phyloP scores from a whole-genome alignment of 2,113 vertebrate species.

The Crotalus viridis region DNA sequence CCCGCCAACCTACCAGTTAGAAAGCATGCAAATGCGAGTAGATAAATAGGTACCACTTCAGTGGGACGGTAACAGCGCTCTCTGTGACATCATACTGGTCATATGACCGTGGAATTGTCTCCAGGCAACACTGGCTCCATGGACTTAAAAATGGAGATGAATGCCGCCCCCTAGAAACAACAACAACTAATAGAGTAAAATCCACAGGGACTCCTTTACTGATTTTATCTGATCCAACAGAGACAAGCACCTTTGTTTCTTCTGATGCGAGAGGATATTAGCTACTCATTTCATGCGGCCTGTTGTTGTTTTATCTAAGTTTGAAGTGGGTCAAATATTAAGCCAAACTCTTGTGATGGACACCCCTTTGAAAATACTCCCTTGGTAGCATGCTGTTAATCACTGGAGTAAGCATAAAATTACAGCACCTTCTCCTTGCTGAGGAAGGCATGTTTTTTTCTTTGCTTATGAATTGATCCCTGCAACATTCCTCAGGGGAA shows the following conservation, averaged over 20 bases:
- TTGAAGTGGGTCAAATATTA: constrained; percentile 56
- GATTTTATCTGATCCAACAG: background rate
- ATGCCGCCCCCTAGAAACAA: too few relatives aligned
- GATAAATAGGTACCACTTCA: too few relatives aligned
- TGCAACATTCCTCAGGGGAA: constrained; percentile 57
- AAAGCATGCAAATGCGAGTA: too few relatives aligned
- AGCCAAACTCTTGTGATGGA: constrained; percentile 50
- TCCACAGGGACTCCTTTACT: too few relatives aligned
- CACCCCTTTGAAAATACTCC: constrained; percentile 58
- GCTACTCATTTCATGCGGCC: background rate
- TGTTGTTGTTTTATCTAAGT: background rate
- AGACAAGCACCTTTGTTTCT: background rate
- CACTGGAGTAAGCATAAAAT: constrained; percentile 59
- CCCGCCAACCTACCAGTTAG: too few relatives aligned
- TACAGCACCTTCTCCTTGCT: constrained; percentile 62
- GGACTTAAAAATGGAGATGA: too few relatives aligned
- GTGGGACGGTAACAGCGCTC: too few relatives aligned
- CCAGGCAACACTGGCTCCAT: too few relatives aligned
- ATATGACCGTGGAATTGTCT: too few relatives aligned
- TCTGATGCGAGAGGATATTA: background rate
- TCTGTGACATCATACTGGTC: too few relatives aligned
- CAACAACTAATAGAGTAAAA: too few relatives aligned
- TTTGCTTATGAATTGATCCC: constrained; percentile 71
- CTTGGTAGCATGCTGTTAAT: constrained; percentile 56
- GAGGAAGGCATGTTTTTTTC: constrained; percentile 67